Conservation (phyloP, 2,797 vertebrate genomes). For the Neoniphon sammara region DNA sequence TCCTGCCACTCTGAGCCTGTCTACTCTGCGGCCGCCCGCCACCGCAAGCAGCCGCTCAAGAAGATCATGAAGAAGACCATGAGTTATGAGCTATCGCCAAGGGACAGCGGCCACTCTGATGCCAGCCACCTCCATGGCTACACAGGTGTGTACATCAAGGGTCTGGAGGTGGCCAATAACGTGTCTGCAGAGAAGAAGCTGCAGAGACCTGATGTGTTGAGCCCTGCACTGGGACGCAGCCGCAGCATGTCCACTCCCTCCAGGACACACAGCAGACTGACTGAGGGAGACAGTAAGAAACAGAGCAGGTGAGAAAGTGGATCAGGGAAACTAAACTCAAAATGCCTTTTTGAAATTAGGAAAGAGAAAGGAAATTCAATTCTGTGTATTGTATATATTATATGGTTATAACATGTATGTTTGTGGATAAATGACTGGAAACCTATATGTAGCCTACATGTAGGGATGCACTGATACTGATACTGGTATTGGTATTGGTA, state of each 20-base stretch:
- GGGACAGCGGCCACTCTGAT: conserved; percentile 69
- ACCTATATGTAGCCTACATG: no score
- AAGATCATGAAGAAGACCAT: conserved; percentile 90
- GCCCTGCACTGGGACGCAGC: conserved; percentile 78
- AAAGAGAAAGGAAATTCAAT: no score
- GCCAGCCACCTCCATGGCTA: conserved; percentile 80
- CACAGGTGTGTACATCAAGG: conserved; percentile 85
- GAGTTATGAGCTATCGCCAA: conserved; percentile 78
- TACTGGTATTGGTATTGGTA: no score
- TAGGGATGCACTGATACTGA: no score
- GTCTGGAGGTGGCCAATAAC: conserved; percentile 86
- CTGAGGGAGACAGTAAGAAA: conserved; percentile 76
- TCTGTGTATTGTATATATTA: no score
- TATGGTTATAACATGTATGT: no score
- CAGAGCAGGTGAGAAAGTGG: conserved; percentile 81
- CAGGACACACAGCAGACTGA: conserved; percentile 66
- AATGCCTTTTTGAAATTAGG: no score
- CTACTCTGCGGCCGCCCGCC: conserved; percentile 70
- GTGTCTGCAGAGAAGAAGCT: conserved; percentile 82
- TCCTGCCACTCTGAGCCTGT: conserved; percentile 83
- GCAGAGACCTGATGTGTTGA: conserved; percentile 76
- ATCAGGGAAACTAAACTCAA: neutral
- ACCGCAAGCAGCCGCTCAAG: conserved; percentile 86
- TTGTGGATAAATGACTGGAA: no score
- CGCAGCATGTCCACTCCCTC: conserved; percentile 85